Conservation (phyloP, 2,113 vertebrate species). For the Leiothrix lutea region DNA sequence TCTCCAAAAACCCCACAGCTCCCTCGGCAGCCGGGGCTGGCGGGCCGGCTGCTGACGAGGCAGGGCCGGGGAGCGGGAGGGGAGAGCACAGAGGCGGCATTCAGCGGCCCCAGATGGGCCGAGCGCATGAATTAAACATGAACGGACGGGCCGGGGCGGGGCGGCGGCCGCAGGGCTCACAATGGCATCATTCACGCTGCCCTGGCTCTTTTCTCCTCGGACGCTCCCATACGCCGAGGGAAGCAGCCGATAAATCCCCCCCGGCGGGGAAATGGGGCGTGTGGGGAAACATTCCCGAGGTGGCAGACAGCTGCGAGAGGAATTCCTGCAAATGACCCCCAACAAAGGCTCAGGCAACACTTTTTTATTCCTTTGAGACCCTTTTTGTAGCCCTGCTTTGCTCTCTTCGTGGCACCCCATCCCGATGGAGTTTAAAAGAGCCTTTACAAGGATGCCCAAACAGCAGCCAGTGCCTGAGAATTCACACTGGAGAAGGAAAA, state of each 20-base stretch:
- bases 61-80: neutral
- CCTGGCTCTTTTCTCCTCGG: neutral
- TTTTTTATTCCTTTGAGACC: neutral
- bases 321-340: neutral
- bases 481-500: neutral
- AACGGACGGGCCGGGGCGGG: neutral
- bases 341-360: neutral
- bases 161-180: neutral
- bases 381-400: neutral
- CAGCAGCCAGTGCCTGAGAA: neutral
- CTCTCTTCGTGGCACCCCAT: neutral
- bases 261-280: neutral
- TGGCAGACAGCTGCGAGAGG: neutral
- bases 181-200: neutral
- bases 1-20: neutral
- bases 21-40: neutral
- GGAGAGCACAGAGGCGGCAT: neutral
- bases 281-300: neutral
- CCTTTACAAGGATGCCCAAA: neutral
- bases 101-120: neutral
- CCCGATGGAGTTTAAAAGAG: neutral
- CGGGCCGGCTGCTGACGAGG: neutral
- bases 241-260: neutral
- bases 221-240: neutral
- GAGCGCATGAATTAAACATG: conserved; percentile 9